phyloP scores from a whole-genome alignment of 2,797 vertebrate genomes.

The Pangasius sanitwongsei region DNA sequence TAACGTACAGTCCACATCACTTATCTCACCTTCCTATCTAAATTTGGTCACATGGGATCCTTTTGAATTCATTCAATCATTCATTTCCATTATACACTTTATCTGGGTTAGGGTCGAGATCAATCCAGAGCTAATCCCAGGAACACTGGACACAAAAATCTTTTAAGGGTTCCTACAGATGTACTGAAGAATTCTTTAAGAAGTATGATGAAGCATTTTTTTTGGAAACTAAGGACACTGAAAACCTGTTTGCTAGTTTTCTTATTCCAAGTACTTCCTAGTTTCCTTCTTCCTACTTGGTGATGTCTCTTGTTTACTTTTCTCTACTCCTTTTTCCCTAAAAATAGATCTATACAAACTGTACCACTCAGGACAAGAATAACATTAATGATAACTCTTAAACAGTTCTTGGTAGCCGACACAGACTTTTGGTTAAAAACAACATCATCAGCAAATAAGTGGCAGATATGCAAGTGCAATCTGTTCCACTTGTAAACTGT shows the following conservation, averaged over 20 bases:
- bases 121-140: too few species aligned
- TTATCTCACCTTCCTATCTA: not conserved
- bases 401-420: conserved; percentile 5
- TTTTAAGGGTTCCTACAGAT: not conserved
- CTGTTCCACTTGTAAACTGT: conserved; percentile 22
- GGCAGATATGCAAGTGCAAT: not conserved
- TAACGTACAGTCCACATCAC: not conserved
- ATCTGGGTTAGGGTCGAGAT: not conserved
- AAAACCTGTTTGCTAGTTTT: not conserved
- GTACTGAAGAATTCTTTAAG: not conserved
- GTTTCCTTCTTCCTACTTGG: not conserved
- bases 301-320: not conserved
- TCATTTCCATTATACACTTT: not conserved
- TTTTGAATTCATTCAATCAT: not conserved
- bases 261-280: not conserved
- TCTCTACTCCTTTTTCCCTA: not conserved
- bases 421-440: not conserved
- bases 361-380: not conserved
- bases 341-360: not conserved
- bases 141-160: not conserved
- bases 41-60: not conserved
- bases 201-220: not conserved
- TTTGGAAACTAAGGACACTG: not conserved
- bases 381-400: not conserved
- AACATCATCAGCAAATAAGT: conserved; percentile 16